These are phyloP conservation scores for Dioctria linearis DNA, from an alignment of 2,888 invertebrate genomes.

Conservation along the genomic window DNA sequence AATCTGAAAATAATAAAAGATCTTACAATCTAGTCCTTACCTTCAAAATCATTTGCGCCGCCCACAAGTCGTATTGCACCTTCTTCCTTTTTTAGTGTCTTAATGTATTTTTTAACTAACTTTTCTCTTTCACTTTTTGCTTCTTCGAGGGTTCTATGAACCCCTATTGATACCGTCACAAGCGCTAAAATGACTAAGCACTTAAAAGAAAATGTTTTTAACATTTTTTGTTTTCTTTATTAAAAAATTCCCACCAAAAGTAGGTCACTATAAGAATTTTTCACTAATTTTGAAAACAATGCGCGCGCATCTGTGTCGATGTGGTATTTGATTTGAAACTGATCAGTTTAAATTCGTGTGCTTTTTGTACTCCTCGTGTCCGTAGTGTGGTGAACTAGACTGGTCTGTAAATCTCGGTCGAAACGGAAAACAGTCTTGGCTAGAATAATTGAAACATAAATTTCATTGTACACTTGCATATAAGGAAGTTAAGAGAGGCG, in stretches of 20 bases:
- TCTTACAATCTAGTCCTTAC: slow-evolving; percentile 70
- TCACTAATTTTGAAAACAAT: slow-evolving; percentile 4
- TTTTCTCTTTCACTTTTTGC: slow-evolving; percentile 72
- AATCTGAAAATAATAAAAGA: too few species aligned
- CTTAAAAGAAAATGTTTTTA: slow-evolving; percentile 10
- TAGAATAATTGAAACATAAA: slow-evolving; percentile 40
- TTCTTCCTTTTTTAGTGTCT: slow-evolving; percentile 80
- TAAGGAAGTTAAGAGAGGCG: slow-evolving; percentile 55
- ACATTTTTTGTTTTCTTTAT: slow-evolving; percentile 7
- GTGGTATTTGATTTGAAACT: slow-evolving; percentile 32
- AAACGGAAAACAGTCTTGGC: background rate
- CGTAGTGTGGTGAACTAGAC: slow-evolving; percentile 11
- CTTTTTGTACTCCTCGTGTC: background rate
- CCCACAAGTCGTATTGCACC: slow-evolving; percentile 82
- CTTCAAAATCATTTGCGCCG: slow-evolving; percentile 80
- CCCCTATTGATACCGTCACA: background rate
- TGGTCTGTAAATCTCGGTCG: background rate
- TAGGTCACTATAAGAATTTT: background rate
- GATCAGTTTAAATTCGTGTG: slow-evolving; percentile 11
- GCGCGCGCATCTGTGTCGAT: slow-evolving; percentile 1
- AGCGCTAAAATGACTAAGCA: slow-evolving; percentile 21
- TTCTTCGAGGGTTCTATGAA: slow-evolving; percentile 65
- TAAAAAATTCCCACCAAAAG: slow-evolving; percentile 5
- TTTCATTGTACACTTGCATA: slow-evolving; percentile 30
- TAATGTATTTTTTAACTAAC: slow-evolving; percentile 79